Base-by-base conservation (phyloP, 2,888 invertebrate species). In the Pantelozetes paolii region DNA sequence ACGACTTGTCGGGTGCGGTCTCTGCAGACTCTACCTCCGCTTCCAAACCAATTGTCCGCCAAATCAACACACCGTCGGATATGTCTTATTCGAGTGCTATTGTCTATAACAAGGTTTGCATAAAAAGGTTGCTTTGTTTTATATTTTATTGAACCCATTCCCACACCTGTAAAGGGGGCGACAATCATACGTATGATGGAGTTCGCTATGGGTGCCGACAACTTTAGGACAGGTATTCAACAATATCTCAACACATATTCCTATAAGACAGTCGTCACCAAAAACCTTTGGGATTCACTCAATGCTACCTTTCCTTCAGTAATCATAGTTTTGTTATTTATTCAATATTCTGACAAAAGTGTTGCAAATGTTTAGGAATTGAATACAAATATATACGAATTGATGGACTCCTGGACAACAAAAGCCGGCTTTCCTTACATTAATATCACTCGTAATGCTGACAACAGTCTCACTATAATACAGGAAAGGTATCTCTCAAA, bases 141-240 rank as follows among this genome's bases (percentile, higher is more conserved):
- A n/a, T n/a, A n/a, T n/a, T n/a, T n/a, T n/a, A n/a, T n/a, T n/a
- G n/a, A n/a, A n/a, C n/a, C n/a, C n/a, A 18, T 72, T 45, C 0
- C 28, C n/a, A 71, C 15, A 9, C 11, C 48, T 23, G 18, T 87
- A 76, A 96, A 96, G 90, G 94, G 94, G 18, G 88, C 92, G 0
- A 88, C 94, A 0, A 84, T 95, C 8, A 86, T 96, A 72, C 85
- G 94, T 71, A 95, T 96, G 95, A 82, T 95, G 26, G 74, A 74
- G 57, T 74, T 15, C 0, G 71, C 48, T 3, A 57, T 74, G 40
- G 42, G 40, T 3, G n/a, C n/a, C 11, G 40, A 50, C n/a, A 18
- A n/a, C 8, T 75, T 75, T 30, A n/a, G 23, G 11, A 11, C 20
- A n/a, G 72, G 62, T 20, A 57, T 72, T 15, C 36, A 26, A 20